These are phyloP conservation scores for Atta texana DNA, from an alignment of 1,140 invertebrate species.

Conservation along the genomic window DNA sequence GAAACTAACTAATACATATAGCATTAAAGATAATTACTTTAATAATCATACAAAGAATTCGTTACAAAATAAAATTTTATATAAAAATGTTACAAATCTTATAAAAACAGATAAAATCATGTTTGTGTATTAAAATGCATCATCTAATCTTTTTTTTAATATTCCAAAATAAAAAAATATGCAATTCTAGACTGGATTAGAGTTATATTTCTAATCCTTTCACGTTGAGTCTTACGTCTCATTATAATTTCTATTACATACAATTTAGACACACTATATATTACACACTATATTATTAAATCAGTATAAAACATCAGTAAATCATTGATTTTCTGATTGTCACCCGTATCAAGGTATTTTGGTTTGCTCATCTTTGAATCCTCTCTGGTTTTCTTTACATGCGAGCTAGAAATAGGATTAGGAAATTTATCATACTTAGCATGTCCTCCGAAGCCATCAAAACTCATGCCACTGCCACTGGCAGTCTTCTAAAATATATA, in stretches of 20 bases:
- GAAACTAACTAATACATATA: no score
- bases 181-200: no score
- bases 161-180: no score
- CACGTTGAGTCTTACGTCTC: neutral
- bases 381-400: conserved; percentile 54
- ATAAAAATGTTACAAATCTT: neutral
- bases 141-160: no score
- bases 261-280: neutral
- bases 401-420: conserved; percentile 24
- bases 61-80: neutral
- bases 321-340: conserved; percentile 62
- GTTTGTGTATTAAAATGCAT: no score
- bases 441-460: conserved; percentile 82
- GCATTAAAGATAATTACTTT: neutral
- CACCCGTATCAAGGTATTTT: conserved; percentile 55
- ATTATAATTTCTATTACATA: neutral
- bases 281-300: neutral
- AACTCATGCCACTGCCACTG: conserved; percentile 48
- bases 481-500: conserved; percentile 14
- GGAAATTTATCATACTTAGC: conserved; percentile 79
- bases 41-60: conserved; percentile 5
- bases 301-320: neutral
- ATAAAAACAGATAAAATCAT: no score
- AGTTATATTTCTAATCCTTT: no score
- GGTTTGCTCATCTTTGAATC: conserved; percentile 59